Evolutionary conservation across 2,797 vertebrate genomes (phyloP), one percentile per base, ranked within the genome.

Genomic region (Peromyscus nudipes): DNA sequence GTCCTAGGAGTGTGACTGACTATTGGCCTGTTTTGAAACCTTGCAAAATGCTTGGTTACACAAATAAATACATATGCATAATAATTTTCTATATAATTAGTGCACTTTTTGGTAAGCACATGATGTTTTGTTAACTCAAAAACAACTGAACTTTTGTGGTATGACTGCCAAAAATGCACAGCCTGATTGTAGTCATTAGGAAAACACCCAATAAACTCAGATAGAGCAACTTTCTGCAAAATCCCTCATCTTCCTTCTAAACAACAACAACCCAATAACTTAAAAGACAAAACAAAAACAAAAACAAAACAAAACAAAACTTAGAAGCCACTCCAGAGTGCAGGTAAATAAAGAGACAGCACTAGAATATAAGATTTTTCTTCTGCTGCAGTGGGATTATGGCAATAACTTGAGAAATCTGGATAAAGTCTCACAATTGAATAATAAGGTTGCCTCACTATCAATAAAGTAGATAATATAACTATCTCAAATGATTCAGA

Each of bases 251-350:
- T 60, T 46, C 64, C 37, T 43, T 64, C 13, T 92, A 86, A 80
- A 23, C 19, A 81, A 23, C 19, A 81, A 57, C 34, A 60, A 60
- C 16, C 89, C 49, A 83, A 17, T 49, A 65, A 57, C 80, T 88
- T 73, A 64, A 92, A 96, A 73, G 71, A 84, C 71, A 52, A 89
- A 89, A n/a, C 27, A 17, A 92, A 82, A 29, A 55, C 52, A 92
- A 96, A 73, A 64, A 80, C 71, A 52, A 89, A 29, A 80, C 71
- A 52, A 89, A 90, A n/a, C 27, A 29, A 94, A 79, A 31, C 3
- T 19, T 62, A 64, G 62, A 84, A 95, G 92, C n/a, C 23, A 62
- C 64, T 95, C 34, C 75, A 82, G 75, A 92, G 29, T 71, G n/a
- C 86, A 91, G 31, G 71, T 85, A 92, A 90, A 19, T 83, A n/a